Conservation (phyloP, 2,797 vertebrate genomes). For the Eurystomus glaucurus region DNA sequence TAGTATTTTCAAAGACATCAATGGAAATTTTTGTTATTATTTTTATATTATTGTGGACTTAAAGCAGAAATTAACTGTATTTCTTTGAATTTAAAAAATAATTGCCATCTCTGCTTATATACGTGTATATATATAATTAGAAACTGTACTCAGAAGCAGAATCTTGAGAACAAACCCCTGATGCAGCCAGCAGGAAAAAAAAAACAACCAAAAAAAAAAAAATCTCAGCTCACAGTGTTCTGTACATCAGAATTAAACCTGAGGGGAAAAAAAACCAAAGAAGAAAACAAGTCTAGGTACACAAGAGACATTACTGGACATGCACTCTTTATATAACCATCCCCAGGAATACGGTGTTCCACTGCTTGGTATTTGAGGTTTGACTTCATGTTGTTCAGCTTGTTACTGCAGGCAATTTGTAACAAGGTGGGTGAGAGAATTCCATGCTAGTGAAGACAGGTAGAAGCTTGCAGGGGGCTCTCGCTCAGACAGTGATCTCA, state of each 20-base stretch:
- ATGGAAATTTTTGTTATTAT: not conserved
- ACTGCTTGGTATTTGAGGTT: not conserved
- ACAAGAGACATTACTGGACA: not conserved
- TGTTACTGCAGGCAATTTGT: slow-evolving; percentile 52
- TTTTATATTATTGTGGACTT: not conserved
- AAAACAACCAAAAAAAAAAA: not conserved
- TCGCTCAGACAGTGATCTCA: slow-evolving; percentile 54
- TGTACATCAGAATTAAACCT: not conserved
- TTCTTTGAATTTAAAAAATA: not conserved
- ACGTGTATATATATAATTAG: not conserved
- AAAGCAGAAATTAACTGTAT: not conserved
- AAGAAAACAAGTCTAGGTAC: not conserved
- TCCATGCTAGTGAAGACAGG: slow-evolving; percentile 38
- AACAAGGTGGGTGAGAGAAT: slow-evolving; percentile 33
- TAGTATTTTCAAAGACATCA: not conserved
- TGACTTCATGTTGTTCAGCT: slow-evolving; percentile 39
- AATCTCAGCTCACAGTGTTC: not conserved
- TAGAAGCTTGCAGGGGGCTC: slow-evolving; percentile 57
- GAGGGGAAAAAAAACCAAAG: not conserved
- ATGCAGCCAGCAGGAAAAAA: not conserved
- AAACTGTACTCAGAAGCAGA: not conserved
- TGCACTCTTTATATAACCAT: not conserved
- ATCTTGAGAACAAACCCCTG: not conserved
- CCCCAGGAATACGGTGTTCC: not conserved
- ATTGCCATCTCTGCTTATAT: not conserved